Evolutionary conservation across 2,888 invertebrate species (phyloP), one percentile per base, ranked within the genome.

Genomic region (Aleiodes leptofemur): DNA sequence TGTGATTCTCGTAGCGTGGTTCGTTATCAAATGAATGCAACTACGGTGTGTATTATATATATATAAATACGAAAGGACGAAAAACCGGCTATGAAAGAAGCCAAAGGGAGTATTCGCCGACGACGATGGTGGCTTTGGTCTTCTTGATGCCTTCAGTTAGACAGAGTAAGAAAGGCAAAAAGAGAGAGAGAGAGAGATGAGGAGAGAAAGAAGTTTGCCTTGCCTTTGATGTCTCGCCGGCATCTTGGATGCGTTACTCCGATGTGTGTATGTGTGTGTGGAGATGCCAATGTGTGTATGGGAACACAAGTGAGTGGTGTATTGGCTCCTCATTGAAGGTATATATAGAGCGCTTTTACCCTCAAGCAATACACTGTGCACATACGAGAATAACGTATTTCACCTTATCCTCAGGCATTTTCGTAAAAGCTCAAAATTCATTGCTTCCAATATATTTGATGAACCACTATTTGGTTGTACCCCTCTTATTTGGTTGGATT

Each of bases 131-230:
- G 72, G 73, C 77, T 74, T 76, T 73, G 77, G 70, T 80, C 73
- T 84, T 83, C 84, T 82, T 84, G 83, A 86, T 81, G 82, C 79
- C 80, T 72, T 77, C 59, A 74, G 70, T 69, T 74, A 76, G 77
- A 69, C 71, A 78, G 64, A 38, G 50, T 59, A 57, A 71, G 50
- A 8, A 74, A 50, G 57, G 66, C 61, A 59, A 61, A 53, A 56
- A 56, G 66, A 53, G 55, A 34, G 34, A 34, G 34, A 57, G 56
- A 66, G 59, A 43, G 43, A 69, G 73, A 66, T 50, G 56, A 34
- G 53, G 70, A 53, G 70, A 56, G 73, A 71, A 72, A 23, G 51
- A 48, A 71, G 55, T 72, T 50, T 69, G 59, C 66, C 43, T 43
- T 43, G 51, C 23, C 61, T 74, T 74, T 74, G 74, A 74, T 61